Evolutionary conservation across 1,140 invertebrate genomes (phyloP), one percentile per base, ranked within the genome.

Genomic region (Cataglyphis hispanica): DNA sequence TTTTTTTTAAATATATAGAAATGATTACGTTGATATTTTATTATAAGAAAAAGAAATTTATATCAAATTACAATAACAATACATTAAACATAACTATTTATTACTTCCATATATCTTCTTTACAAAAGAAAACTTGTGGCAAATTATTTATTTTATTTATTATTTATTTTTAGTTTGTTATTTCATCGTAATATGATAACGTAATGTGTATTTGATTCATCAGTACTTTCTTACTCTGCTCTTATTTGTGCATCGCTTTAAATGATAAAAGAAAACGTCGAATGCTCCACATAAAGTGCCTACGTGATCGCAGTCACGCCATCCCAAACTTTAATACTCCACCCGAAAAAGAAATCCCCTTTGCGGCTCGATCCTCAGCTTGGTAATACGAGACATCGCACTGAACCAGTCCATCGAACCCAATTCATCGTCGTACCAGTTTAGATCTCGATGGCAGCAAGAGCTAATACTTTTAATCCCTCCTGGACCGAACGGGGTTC

Each of bases 291-390:
- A 5, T 8, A 19, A 63, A 46, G 16, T 43, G 64, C 37, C 66
- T 89, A 84, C 78, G 77, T 88, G 84, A 86, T 66, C 31, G 5
- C 4, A 37, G 72, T 77, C 84, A 84, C 78, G 74, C 8, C 1
- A 34, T 43, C 16, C 2, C 10, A 50, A 31, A 16, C 10, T 10
- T 81, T 46, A 74, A 31, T 50, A n/a, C 40, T 10, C 1, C 31
- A 56, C 43, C 22, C 5, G 50, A 60, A 69, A 88, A 83, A 86
- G 46, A 46, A 43, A 89, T 88, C 53, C 72, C 11, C 25, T n/a
- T 27, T 16, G 60, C 31, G 16, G 43, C n/a, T 56, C 34, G 50
- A 81, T 34, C 22, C 34, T 27, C 7, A 27, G 60, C 6, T 60
- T 63, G 22, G 88, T 86, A 86, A 89, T 40, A 74, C 31, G 87